phyloP scores from a whole-genome alignment of 2,113 vertebrate genomes.

The Triplophysa dalaica region DNA sequence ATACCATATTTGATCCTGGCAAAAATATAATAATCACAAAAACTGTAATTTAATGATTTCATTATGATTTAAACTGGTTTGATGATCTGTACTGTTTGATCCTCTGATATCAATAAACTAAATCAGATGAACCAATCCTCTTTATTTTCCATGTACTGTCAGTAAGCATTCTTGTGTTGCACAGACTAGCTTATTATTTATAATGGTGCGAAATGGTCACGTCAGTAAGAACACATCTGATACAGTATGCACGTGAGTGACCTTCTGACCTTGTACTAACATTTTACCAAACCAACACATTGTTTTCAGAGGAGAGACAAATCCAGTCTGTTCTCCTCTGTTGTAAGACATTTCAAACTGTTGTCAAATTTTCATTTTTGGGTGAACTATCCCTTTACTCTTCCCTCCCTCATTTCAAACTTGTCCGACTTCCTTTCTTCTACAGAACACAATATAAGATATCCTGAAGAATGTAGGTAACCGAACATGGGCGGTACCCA shows the following conservation, averaged over 20 bases:
- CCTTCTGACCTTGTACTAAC: slow-evolving; percentile 12
- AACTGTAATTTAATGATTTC: not conserved
- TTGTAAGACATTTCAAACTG: not conserved
- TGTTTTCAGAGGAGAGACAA: slow-evolving; percentile 19
- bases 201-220: slow-evolving; percentile 26
- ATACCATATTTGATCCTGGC: not conserved
- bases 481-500: too few species aligned
- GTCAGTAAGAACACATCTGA: slow-evolving; percentile 7
- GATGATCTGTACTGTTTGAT: not conserved
- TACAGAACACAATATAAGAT: too few species aligned
- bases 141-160: slow-evolving; percentile 21
- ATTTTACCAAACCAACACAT: not conserved
- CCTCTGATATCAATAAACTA: not conserved
- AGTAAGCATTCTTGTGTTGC: slow-evolving; percentile 32
- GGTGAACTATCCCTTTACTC: too few species aligned
- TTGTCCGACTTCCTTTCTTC: too few species aligned
- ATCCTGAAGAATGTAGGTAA: too few species aligned
- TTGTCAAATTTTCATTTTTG: not conserved
- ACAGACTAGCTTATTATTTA: slow-evolving; percentile 45
- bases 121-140: not conserved
- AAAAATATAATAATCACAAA: not conserved
- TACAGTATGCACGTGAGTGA: slow-evolving; percentile 28
- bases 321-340: not conserved
- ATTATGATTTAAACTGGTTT: slow-evolving; percentile 4
- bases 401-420: too few species aligned